These are phyloP conservation scores for Pocillopora verrucosa DNA, from an alignment of 64 coral and sea anemone genomes.

Conservation along the genomic window DNA sequence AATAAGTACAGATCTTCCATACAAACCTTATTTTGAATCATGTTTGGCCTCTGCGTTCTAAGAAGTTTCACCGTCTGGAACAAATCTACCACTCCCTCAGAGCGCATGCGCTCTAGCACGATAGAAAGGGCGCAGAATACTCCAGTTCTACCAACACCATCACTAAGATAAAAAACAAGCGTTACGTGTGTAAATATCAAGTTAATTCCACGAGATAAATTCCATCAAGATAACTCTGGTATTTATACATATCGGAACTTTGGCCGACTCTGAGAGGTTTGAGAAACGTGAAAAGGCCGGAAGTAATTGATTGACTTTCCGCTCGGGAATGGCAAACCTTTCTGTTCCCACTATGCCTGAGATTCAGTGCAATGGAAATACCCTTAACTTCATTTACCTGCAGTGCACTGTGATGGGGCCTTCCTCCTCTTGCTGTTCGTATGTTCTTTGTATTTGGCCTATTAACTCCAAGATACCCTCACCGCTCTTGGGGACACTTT, in stretches of 20 bases:
- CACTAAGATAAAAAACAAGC: conserved; percentile 21
- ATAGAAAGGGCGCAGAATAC: conserved; percentile 78
- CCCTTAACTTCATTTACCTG: conserved; percentile 23
- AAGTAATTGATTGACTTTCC: neutral
- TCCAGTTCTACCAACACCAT: conserved; percentile 80
- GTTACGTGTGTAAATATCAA: neutral
- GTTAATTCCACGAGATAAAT: neutral
- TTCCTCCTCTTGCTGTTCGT: conserved; percentile 84
- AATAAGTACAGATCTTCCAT: neutral
- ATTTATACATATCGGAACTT: no score
- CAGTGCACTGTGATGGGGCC: conserved; percentile 90
- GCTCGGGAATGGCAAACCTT: neutral
- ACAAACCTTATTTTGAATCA: conserved; percentile 91
- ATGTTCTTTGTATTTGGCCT: conserved; percentile 85
- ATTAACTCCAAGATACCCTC: conserved; percentile 87
- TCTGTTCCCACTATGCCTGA: neutral
- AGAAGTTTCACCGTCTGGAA: conserved; percentile 96
- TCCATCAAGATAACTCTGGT: no score
- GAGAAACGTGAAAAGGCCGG: no score
- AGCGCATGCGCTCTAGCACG: conserved; percentile 92
- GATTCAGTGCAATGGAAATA: neutral
- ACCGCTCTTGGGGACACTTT: conserved; percentile 63
- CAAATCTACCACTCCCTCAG: conserved; percentile 90
- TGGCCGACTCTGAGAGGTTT: no score
- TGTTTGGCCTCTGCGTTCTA: conserved; percentile 87